Base-by-base conservation (phyloP, 2,113 vertebrate species). In the Seriola aureovittata region DNA sequence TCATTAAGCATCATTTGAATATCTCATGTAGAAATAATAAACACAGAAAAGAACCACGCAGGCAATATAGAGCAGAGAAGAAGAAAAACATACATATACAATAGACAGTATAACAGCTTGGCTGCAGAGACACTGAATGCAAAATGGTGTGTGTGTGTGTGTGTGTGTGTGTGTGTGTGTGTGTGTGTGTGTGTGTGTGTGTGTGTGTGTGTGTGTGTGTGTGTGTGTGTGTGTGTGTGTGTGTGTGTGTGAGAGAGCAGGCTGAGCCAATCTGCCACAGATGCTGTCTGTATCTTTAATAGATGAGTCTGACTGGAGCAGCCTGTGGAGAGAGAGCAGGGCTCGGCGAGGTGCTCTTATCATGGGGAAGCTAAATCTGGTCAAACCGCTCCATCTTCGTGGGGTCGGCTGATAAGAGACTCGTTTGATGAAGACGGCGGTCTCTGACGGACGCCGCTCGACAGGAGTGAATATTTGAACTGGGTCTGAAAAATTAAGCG, bases 261-360 rank as follows among this genome's bases (percentile, higher is more conserved):
- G 42, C 16, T 48, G 60, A 48, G 60, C 36, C 29, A 25, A 23
- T 38, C 21, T 17, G 66, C 59, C 55, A 17, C 70, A 75, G 71
- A 64, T 58, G 57, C 57, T 64, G 57, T 40, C 48, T 57, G 70
- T 74, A 38, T 74, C 57, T 64, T 46, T 48, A 46, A 63, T 63
- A 40, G 36, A 69, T 74, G 14, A 64, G 40, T 69, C 0, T 46
- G 70, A 64, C 16, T 79, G 70, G 25, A 68, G 62, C 25, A 59
- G 60, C n/a, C 54, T 65, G 69, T 21, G n/a, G 52, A 73, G 69
- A 9, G 10, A 46, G 21, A 36, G 65, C 72, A 29, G 21, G 14
- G 32, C 64, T 36, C 57, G 32, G 68, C 8, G 38, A 58, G 52
- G 9, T 4, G 11, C 66, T 60, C 29, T 40, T 71, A 63, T 77